Conservation (phyloP, 1,140 invertebrate species). For the Ips typographus region DNA sequence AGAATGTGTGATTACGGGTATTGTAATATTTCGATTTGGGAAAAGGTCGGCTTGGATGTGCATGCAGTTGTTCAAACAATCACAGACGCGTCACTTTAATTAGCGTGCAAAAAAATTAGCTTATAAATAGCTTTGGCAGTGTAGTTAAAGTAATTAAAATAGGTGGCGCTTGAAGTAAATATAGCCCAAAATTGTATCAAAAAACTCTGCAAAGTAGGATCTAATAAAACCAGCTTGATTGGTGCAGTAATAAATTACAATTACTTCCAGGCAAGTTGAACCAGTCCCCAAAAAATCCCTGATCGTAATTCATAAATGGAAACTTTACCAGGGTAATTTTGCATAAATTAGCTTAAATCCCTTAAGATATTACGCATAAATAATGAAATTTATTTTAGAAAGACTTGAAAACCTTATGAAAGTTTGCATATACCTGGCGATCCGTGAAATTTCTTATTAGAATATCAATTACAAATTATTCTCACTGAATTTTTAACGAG, state of each 20-base stretch:
- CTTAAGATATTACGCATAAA: slow-evolving; percentile 20
- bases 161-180: too few relatives aligned
- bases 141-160: too few relatives aligned
- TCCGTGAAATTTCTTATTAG: slow-evolving; percentile 5
- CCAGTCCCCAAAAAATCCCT: slow-evolving; percentile 7
- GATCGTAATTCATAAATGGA: slow-evolving; percentile 16
- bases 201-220: too few relatives aligned
- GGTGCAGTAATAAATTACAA: slow-evolving; percentile 6
- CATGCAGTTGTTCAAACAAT: too few relatives aligned
- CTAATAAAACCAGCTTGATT: neutral
- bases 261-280: slow-evolving; percentile 5
- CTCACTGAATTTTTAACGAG: neutral
- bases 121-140: too few relatives aligned
- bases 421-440: neutral
- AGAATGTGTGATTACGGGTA: too few relatives aligned
- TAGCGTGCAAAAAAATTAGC: too few relatives aligned
- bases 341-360: slow-evolving; percentile 14
- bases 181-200: too few relatives aligned
- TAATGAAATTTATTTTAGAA: slow-evolving; percentile 22
- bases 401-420: neutral
- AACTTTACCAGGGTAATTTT: slow-evolving; percentile 15
- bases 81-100: too few relatives aligned
- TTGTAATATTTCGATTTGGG: too few relatives aligned
- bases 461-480: slow-evolving; percentile 4
- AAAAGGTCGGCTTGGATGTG: too few relatives aligned